Base-by-base conservation (phyloP, 1,140 invertebrate species). In the Orchesella cincta region DNA sequence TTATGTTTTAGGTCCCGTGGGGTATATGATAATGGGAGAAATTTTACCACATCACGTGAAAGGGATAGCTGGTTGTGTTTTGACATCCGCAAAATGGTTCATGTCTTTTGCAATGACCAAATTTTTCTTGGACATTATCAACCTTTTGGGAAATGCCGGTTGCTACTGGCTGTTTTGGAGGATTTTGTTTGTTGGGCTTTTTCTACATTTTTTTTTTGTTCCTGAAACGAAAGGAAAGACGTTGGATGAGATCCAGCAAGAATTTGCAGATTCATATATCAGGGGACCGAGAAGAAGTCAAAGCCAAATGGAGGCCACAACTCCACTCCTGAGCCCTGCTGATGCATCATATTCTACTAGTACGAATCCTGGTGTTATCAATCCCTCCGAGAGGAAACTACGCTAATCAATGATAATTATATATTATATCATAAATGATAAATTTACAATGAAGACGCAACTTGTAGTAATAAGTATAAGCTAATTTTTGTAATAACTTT, bases 151-250 rank as follows among this genome's bases (percentile, higher is more conserved):
- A 39, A 84, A 85, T 16, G 89, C 88, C 51, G 85, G 83, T 0
- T 87, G 87, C 5, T 91, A 90, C 83, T 90, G 88, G 86, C 83
- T 88, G 16, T 92, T 91, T 81, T 82, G 89, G 0, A 86, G 85
- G 16, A 83, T 89, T 74, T 87, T 87, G 1, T 84, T 86, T 1
- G 51, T 88, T 5, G 85, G 88, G 1, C 83, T 85, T 0, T 20
- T 88, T 1, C 91, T 89, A 76, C 85, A 86, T 3, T 90, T 88
- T 81, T 88, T 91, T 78, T 86, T 90, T 79, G 89, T 94, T 0
- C 92, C 92, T 0, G 93, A 94, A 85, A 94, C 93, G 0, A 93
- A 93, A 84, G 90, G 89, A 0, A 92, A 91, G 83, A 89, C 89
- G 0, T 85, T 93, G 39, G 77, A 78, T n/a, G 57, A 78, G 36